Base-by-base conservation (phyloP, 1,140 invertebrate genomes). In the Pseudomyrmex cubaensis region DNA sequence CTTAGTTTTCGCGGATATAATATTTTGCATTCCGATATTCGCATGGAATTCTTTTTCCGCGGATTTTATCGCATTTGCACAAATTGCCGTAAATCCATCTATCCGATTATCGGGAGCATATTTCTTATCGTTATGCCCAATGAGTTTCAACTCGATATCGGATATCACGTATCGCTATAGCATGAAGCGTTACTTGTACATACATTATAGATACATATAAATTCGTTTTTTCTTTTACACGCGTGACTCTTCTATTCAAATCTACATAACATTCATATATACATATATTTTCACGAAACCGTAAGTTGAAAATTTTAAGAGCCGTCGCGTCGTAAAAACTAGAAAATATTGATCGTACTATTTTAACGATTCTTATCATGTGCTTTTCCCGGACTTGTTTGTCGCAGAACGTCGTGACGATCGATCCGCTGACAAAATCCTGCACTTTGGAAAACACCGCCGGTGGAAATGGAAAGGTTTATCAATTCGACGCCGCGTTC, bases 361-460 rank as follows among this genome's bases (percentile, higher is more conserved):
- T 35, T 35, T 35, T 35, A 35, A 35, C 35, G 35, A 35, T 35
- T 35, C 35, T 35, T 35, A 35, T 35, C 35, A 7, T 35, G 35
- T 35, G 35, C 35, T 35, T 35, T 35, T 35, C 35, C 35, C 35
- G 35, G 35, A 35, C 35, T 35, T 35, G 35, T 35, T 35, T 35
- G 35, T 35, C 54, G 17, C 92, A 98, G 96, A 95, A 95, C 91
- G 96, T 98, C 48, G 95, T 99, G 17, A 95, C 95, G 70, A 97
- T 98, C 94, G 96, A 97, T 82, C 78, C 95, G 2, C 95, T 96
- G 4, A 95, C 96, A 0, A 97, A 98, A 93, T 94, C 91, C 44
- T 98, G 98, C 92, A 97, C 96, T 2, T 97, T 98, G 91, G 97
- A 98, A 92, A 96, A 96, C 17, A 62, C 72, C 13, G 82, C 84